These are phyloP conservation scores for Bradypodion pumilum DNA, from an alignment of 2,797 vertebrate species.

Conservation along the genomic window DNA sequence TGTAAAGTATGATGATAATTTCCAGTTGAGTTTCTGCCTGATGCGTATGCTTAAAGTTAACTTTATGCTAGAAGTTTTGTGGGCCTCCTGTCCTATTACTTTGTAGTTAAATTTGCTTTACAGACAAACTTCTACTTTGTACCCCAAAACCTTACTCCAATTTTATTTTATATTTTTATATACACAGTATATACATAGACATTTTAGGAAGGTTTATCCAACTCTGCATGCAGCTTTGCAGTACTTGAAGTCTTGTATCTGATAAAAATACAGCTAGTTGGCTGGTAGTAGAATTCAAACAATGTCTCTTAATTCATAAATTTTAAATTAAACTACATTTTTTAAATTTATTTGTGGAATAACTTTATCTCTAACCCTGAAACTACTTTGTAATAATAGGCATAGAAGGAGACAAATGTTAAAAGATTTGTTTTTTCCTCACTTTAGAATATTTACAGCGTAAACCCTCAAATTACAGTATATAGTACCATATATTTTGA, in stretches of 20 bases:
- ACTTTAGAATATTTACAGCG: slow-evolving; percentile 40
- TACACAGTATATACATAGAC: too few relatives aligned
- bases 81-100: neutral
- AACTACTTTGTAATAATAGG: slow-evolving; percentile 17
- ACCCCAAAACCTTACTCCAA: neutral
- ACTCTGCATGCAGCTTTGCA: neutral
- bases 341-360: neutral
- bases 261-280: neutral
- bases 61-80: neutral
- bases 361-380: slow-evolving; percentile 33
- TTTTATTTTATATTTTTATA: neutral
- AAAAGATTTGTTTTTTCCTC: slow-evolving; percentile 23
- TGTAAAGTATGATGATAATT: neutral
- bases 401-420: slow-evolving; percentile 30
- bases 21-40: neutral
- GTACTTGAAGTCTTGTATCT: rapidly evolving
- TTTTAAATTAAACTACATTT: neutral
- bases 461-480: slow-evolving; percentile 7
- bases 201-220: neutral
- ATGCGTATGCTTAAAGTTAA: neutral
- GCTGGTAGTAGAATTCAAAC: too few relatives aligned
- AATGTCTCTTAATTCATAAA: too few relatives aligned
- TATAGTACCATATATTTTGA: slow-evolving; percentile 30
- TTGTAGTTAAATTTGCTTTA: neutral
- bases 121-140: slow-evolving; percentile 18